A percentile compares a stretch with the other conserved stretches of the same genome.
phyloP scores from a whole-genome alignment of 2,888 invertebrate genomes.

The Cancer borealis region DNA sequence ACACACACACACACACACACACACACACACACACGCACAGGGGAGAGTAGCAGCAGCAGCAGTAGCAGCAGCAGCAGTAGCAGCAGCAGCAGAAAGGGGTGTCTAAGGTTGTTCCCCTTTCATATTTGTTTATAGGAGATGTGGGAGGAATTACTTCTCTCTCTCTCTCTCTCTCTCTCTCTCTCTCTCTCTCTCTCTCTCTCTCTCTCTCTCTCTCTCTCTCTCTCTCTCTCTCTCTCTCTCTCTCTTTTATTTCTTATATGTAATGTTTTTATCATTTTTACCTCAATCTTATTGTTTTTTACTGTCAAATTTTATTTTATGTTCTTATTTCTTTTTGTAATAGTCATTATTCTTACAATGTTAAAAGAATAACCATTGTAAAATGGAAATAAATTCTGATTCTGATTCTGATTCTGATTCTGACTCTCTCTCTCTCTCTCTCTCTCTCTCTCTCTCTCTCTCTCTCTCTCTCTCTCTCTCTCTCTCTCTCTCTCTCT shows the following conservation, averaged over 20 bases:
- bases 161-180: not conserved
- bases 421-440: constrained; percentile 51
- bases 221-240: not conserved
- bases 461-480: not conserved
- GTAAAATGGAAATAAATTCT: too few species aligned
- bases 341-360: too few species aligned
- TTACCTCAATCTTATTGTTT: too few species aligned
- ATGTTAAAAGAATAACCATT: too few species aligned
- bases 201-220: constrained; percentile 47
- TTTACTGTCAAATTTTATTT: too few species aligned
- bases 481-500: not conserved
- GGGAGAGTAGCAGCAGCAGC: not conserved
- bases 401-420: too few species aligned
- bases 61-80: not conserved
- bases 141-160: not conserved
- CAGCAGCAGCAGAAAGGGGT: not conserved
- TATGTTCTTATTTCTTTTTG: too few species aligned
- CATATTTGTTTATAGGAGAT: constrained; percentile 41
- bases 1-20: not conserved
- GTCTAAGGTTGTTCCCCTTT: not conserved
- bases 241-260: not conserved
- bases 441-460: not conserved
- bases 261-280: too few species aligned
- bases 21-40: not conserved
- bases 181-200: constrained; percentile 35